Evolutionary conservation across 2,888 invertebrate genomes (phyloP), one percentile per base, ranked within the genome.

Genomic region (Rhagophthalmus giganteus): DNA sequence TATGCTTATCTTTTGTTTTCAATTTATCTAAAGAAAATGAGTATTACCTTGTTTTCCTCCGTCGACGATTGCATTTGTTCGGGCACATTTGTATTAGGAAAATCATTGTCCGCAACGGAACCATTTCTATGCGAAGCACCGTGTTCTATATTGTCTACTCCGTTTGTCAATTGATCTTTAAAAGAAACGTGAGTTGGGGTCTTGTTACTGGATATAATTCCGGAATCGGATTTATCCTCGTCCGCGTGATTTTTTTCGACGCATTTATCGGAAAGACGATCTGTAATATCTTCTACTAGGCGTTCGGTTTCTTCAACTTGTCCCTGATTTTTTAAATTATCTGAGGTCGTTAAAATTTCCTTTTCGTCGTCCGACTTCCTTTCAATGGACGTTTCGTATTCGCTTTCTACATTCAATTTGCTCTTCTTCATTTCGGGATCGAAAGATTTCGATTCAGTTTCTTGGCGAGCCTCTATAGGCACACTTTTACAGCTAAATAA

Each of bases 401-500:
- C 15, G 1, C 24, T 24, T 24, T 24, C 24, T 5, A 9, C 27
- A 2, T 27, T 27, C 27, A 20, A 20, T 20, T 20, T 5, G 4
- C 20, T 20, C 20, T 5, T 20, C 20, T 20, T 20, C 4, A 20
- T 7, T 20, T 7, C 20, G 20, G 4, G 8, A 4, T 27, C 8
- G 27, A 27, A 12, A 7, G 38, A 12, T n/a, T n/a, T n/a, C 2
- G 46, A 25, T 9, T 50, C 37, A 11, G 25, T 32, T 13, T 38
- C 14, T 2, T 38, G 15, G 12, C 24, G 33, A 3, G 34, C 20
- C 16, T 71, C 68, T 39, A 70, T 14, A 10, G 70, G 72, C 5
- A 67, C 64, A 45, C 67, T 70, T 50, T 67, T 68, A 53, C 70
- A 67, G 10, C 70, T 71, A 55, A 72, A 73, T 13, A 74, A 61